Conservation (phyloP, 2,888 invertebrate species). For the Rhorus exstirpatorius region DNA sequence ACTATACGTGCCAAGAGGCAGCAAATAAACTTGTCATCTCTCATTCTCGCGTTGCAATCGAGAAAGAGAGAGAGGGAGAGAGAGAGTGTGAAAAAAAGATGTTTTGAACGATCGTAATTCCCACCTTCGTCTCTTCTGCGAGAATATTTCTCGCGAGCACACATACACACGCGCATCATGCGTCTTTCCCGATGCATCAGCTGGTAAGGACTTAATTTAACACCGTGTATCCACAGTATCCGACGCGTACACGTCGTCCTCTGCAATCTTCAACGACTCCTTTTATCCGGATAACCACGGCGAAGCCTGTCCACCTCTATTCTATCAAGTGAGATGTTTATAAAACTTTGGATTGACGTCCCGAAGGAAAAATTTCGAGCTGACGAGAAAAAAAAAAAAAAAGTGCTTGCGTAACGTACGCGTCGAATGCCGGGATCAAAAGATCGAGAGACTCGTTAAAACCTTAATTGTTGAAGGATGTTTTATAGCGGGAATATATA, state of each 20-base stretch:
- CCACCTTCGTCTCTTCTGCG: constrained; percentile 54
- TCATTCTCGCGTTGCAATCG: constrained; percentile 56
- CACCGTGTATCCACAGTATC: constrained; percentile 47
- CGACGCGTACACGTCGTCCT: constrained; percentile 22
- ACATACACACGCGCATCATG: background rate
- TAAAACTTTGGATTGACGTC: constrained; percentile 29
- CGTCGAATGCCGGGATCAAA: constrained; percentile 24
- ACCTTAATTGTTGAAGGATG: background rate
- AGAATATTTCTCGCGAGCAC: constrained; percentile 30
- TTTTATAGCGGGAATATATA: too few species aligned
- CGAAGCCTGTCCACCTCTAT: constrained; percentile 41
- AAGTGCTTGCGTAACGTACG: background rate
- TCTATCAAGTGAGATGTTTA: constrained; percentile 12
- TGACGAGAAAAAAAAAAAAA: constrained; percentile 9
- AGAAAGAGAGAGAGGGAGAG: constrained; percentile 38
- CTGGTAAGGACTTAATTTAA: constrained; percentile 65
- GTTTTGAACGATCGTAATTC: constrained; percentile 62
- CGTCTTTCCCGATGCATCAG: constrained; percentile 31
- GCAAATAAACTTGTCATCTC: constrained; percentile 70
- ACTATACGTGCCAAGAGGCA: constrained; percentile 40
- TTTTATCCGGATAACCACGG: constrained; percentile 31
- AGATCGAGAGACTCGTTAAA: constrained; percentile 54
- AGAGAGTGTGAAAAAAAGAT: constrained; percentile 21
- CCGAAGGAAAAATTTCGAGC: background rate
- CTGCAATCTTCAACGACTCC: constrained; percentile 57